phyloP scores from a whole-genome alignment of 1,140 invertebrate genomes.

The Heliconius hewitsoni region DNA sequence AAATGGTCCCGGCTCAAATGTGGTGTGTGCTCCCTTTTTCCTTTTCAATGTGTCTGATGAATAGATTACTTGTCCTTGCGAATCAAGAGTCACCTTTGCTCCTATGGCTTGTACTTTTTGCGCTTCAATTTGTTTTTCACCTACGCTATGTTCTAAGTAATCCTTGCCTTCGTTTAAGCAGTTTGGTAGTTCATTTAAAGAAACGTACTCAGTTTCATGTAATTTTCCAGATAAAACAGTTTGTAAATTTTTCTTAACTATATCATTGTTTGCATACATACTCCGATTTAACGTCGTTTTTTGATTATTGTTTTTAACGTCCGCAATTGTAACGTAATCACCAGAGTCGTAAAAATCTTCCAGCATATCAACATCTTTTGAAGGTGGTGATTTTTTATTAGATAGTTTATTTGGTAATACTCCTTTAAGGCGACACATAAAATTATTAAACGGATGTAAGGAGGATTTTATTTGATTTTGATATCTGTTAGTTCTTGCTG shows the following conservation, averaged over 20 bases:
- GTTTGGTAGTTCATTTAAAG: conserved; percentile 89
- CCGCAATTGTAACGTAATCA: conserved; percentile 92
- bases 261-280: conserved; percentile 82
- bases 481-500: conserved; percentile 64
- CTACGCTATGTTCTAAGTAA: conserved; percentile 68
- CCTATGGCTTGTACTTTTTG: conserved; percentile 81
- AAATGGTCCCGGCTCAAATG: conserved; percentile 91
- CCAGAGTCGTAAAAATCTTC: conserved; percentile 83
- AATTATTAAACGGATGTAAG: conserved; percentile 82
- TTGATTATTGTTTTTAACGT: conserved; percentile 89
- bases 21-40: conserved; percentile 90
- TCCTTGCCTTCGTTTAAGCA: conserved; percentile 78
- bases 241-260: conserved; percentile 82
- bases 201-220: conserved; percentile 88
- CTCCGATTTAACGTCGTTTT: conserved; percentile 80
- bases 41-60: conserved; percentile 92
- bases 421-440: conserved; percentile 85
- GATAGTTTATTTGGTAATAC: conserved; percentile 82
- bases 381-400: conserved; percentile 77
- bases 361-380: conserved; percentile 73
- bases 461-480: conserved; percentile 73
- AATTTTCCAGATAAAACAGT: conserved; percentile 81
- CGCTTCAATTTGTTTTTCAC: conserved; percentile 61
- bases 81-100: conserved; percentile 91
- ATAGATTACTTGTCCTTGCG: conserved; percentile 94